These are phyloP conservation scores for Anseranas semipalmata DNA, from an alignment of 2,113 vertebrate species.

Conservation along the genomic window DNA sequence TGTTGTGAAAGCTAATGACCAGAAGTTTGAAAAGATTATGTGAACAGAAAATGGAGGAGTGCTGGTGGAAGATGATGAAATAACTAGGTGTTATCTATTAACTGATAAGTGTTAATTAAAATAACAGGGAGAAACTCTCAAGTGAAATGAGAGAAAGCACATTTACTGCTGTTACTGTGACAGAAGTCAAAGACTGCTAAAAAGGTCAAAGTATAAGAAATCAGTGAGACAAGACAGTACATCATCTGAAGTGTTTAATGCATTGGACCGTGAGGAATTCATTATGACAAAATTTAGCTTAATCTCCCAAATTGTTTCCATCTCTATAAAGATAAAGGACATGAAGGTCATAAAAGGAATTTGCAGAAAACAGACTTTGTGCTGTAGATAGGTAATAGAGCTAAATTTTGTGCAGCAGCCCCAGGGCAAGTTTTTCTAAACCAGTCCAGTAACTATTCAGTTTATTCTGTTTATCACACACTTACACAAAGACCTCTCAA, in stretches of 20 bases:
- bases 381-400: not conserved
- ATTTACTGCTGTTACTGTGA: not conserved
- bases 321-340: not conserved
- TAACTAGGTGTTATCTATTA: not conserved
- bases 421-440: not conserved
- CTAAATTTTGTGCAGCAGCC: not conserved
- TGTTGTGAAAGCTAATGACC: not conserved
- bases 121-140: not conserved
- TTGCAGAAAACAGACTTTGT: not conserved
- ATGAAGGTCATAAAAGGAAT: not conserved
- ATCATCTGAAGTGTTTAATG: not conserved
- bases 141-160: not conserved
- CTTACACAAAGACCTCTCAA: not conserved
- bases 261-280: fast-evolving
- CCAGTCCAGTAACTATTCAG: not conserved
- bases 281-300: not conserved
- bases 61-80: not conserved
- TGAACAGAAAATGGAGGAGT: not conserved
- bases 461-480: not conserved
- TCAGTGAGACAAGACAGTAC: not conserved
- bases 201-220: not conserved
- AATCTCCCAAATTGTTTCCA: not conserved
- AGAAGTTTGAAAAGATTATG: not conserved
- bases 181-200: not conserved
- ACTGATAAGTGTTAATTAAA: not conserved